Base-by-base conservation (phyloP, 2,797 vertebrate species). In the Aphelocoma californica region DNA sequence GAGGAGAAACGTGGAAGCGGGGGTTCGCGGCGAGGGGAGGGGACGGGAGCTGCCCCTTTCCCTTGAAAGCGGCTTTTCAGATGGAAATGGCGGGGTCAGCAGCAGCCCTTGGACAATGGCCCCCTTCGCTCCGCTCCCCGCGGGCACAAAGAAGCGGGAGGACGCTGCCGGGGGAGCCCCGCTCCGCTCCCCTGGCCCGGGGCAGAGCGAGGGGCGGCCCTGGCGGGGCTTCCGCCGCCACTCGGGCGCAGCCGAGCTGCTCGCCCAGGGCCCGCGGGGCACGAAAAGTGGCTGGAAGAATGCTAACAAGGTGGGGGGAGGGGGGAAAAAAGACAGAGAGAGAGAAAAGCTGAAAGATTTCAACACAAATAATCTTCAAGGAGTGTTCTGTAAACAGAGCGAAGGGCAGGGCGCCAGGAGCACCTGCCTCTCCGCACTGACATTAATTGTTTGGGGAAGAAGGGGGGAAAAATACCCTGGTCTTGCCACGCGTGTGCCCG, bases 291-390 rank as follows among this genome's bases (percentile, higher is more conserved):
- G 18, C 86, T 90, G 77, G 31, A 58, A 95, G 93, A 96, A 97
- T 93, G 62, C 77, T 86, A 88, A 72, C 73, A 44, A 47, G 86
- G 56, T 4, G 18, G 58, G 62, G 65, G 61, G 28, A 34, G 29
- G 50, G 61, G 48, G 34, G 7, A 20, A 20, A 45, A 45, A 4
- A 26, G 6, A 50, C 9, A 3, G 28, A 23, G 85, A 71, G 82
- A 85, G 77, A 92, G 91, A 92, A 87, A 92, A 93, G 82, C 93
- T 24, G 90, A 93, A 96, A 81, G 86, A 97, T 97, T 96, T 97
- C 96, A 96, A 95, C 89, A 97, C 78, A 94, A 97, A 96, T 97
- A 93, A 97, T 97, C 95, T 97, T 95, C 95, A 97, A 96, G 97
- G 95, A 97, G 94, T 87, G 96, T 95, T 96, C 95, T 88, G 92